Evolutionary conservation across 2,888 invertebrate species (phyloP).

Genomic region (Harmothoe impar): DNA sequence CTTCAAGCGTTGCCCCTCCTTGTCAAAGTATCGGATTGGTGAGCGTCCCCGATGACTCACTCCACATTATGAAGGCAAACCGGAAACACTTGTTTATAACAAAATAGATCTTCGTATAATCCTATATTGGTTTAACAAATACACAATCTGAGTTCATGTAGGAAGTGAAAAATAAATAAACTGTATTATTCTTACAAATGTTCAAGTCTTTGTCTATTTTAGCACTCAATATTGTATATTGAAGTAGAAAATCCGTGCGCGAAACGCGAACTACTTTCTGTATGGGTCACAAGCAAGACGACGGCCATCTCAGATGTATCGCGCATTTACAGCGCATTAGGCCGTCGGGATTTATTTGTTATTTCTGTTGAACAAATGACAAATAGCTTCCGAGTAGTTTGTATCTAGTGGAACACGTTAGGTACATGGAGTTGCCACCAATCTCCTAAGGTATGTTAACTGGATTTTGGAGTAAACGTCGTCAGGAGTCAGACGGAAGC

Average conservation of each 20-base stretch:
- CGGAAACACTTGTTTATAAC: neutral
- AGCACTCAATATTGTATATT: too few relatives aligned
- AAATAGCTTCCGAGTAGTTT: neutral
- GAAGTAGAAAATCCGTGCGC: slow-evolving; percentile 32
- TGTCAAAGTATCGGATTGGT: neutral
- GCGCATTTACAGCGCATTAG: slow-evolving; percentile 31
- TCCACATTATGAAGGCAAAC: neutral
- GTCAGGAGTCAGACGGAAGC: slow-evolving; percentile 49
- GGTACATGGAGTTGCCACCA: slow-evolving; percentile 3
- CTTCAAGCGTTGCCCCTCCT: neutral
- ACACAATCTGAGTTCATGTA: too few relatives aligned
- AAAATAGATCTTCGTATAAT: slow-evolving; percentile 7
- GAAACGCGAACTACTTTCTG: slow-evolving; percentile 30
- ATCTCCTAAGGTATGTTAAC: neutral
- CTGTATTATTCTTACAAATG: too few relatives aligned
- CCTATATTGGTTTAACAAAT: too few relatives aligned
- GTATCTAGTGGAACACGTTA: neutral
- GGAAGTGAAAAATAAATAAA: too few relatives aligned
- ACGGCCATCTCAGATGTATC: slow-evolving; percentile 57
- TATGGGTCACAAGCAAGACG: slow-evolving; percentile 57
- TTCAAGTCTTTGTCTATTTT: too few relatives aligned
- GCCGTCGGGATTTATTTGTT: slow-evolving; percentile 55
- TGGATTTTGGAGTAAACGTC: neutral
- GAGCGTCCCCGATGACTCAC: neutral
- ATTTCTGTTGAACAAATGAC: slow-evolving; percentile 13